Evolutionary conservation across 1,140 invertebrate genomes (phyloP).

Genomic region (Harpegnathos saltator): DNA sequence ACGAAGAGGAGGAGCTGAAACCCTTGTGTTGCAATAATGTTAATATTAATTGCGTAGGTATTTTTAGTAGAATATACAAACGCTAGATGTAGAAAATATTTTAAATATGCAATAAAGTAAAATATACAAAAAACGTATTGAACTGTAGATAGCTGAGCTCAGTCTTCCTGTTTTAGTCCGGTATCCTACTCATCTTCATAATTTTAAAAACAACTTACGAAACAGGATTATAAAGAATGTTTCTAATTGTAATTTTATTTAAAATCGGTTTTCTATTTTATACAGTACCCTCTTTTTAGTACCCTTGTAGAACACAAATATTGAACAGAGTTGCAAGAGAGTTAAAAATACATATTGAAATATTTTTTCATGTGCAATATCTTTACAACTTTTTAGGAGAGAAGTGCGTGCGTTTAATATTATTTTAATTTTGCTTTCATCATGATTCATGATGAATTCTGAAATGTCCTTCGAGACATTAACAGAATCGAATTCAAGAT

Average conservation of each 20-base stretch:
- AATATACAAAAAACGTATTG: neutral
- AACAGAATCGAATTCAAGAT: conserved; percentile 39
- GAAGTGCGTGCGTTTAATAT: too few relatives aligned
- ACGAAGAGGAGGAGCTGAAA: conserved; percentile 84
- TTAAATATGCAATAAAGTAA: conserved; percentile 6
- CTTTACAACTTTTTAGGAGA: too few relatives aligned
- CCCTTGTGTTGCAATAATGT: conserved; percentile 83
- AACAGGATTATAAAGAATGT: too few relatives aligned
- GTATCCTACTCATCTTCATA: neutral
- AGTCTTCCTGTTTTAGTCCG: neutral
- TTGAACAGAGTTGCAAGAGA: too few relatives aligned
- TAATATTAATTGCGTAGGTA: neutral
- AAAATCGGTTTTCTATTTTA: too few relatives aligned
- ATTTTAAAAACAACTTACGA: too few relatives aligned
- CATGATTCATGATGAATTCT: neutral
- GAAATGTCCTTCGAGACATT: conserved; percentile 5
- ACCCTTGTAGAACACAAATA: too few relatives aligned
- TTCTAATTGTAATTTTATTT: too few relatives aligned
- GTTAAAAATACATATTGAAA: too few relatives aligned
- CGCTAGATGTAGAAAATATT: conserved; percentile 5
- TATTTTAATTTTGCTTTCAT: neutral
- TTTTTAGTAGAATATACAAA: neutral
- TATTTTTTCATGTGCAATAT: too few relatives aligned
- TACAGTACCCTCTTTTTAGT: too few relatives aligned
- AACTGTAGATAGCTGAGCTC: conserved; percentile 4